Base-by-base conservation (phyloP, 2,888 invertebrate species). In the Drosophila merina region DNA sequence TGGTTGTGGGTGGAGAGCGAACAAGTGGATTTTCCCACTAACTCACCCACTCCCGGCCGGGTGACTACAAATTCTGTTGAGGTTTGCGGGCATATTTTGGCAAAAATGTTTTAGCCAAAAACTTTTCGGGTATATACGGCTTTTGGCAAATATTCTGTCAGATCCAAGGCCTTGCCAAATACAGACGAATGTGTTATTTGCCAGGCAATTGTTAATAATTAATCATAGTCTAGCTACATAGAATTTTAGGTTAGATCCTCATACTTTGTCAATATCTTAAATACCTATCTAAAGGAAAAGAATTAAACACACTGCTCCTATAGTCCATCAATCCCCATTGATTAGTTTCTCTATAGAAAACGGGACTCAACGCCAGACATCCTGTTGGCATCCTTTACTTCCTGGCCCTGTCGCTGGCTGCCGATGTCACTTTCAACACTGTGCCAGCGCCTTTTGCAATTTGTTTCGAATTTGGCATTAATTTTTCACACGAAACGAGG, bases 1-100 rank as follows among this genome's bases (percentile, higher is more conserved):
- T 14, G 42, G 42, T 5, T 42, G 40, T n/a, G 45, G 71, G 42
- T 47, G 60, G 42, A 5, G 36, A 69, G 72, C 68, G 57, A 62
- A 69, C 62, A 74, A 66, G 72, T 75, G 72, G 64, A 71, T 74
- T 74, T 62, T 31, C 57, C 59, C 49, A 49, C 72, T 47, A 62
- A 47, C 56, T 59, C 52, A 38, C 49, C 40, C 58, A 42, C 26
- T 38, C 36, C 40, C 49, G 31, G 60, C 62, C 20, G 8, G 20
- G 40, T 72, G 67, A 72, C 74, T 67, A 77, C 72, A 79, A 83
- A 80, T 86, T 55, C 81, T 79, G 81, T 88, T 83, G 88, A 77
- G 88, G 86, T 86, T 75, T 88, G 80, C 84, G 81, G 88, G 75
- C 84, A 88, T 69, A 83, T 83, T 86, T 88, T 72, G 66, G 72